phyloP scores from a whole-genome alignment of 2,888 invertebrate genomes.

The Aproaerema taeniolella region DNA sequence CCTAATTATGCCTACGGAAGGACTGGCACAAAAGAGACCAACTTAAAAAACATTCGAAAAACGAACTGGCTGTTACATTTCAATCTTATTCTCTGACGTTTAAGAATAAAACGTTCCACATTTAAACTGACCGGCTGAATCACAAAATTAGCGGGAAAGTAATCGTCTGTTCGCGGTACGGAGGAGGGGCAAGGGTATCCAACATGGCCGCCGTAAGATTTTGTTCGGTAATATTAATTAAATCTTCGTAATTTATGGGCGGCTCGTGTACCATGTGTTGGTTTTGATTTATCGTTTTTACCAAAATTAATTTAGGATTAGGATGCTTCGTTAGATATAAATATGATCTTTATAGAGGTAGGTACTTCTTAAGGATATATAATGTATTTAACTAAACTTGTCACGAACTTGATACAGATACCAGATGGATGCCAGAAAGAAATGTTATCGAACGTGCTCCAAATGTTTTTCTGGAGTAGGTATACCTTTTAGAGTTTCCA shows the following conservation, averaged over 20 bases:
- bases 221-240: constrained; percentile 73
- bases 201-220: constrained; percentile 75
- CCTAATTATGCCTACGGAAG: constrained; percentile 73
- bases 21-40: constrained; percentile 60
- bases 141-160: constrained; percentile 49
- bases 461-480: no score
- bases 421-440: neutral
- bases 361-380: neutral
- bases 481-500: no score
- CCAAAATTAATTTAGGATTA: constrained; percentile 46
- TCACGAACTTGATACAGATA: neutral
- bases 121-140: constrained; percentile 14
- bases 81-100: constrained; percentile 19
- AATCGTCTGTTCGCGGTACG: constrained; percentile 69
- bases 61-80: constrained; percentile 9
- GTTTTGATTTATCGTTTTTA: constrained; percentile 65
- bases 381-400: neutral
- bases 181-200: constrained; percentile 63
- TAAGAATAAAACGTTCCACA: constrained; percentile 5
- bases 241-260: constrained; percentile 75
- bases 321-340: constrained; percentile 18
- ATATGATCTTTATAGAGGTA: neutral
- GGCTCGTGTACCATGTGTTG: constrained; percentile 54
- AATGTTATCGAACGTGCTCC: neutral
- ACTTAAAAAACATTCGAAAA: constrained; percentile 17